Percentiles rank a stretch among this genome's conserved stretches.
phyloP scores from a whole-genome alignment of 1,140 invertebrate species.

The Coelopa frigida region DNA sequence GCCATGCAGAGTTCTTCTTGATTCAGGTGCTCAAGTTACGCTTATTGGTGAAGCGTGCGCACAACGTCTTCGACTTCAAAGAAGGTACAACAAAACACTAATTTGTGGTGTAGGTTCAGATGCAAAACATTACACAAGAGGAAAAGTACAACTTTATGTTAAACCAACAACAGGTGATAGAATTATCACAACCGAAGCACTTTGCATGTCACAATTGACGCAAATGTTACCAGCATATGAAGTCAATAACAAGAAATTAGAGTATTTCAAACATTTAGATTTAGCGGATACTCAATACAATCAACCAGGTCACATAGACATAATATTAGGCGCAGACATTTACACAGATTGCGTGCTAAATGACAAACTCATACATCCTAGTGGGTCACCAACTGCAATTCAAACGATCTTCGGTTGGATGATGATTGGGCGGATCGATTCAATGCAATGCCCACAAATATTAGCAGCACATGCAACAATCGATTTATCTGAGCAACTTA shows the following conservation, averaged over 20 bases:
- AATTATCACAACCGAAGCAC: not conserved
- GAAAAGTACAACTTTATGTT: not conserved
- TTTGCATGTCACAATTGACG: not conserved
- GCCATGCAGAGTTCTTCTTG: not conserved
- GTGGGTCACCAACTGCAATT: not conserved
- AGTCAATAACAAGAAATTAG: not conserved
- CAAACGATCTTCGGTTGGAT: slow-evolving; percentile 7
- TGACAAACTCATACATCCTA: not conserved
- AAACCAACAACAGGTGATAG: not conserved
- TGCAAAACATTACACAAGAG: too few relatives aligned
- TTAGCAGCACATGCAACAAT: not conserved
- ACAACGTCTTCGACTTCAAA: slow-evolving; percentile 1
- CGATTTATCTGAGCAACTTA: not conserved
- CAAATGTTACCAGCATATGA: not conserved
- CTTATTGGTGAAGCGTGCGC: slow-evolving; percentile 5
- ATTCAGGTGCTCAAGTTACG: slow-evolving; percentile 2
- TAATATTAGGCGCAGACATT: slow-evolving; percentile 3
- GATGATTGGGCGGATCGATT: not conserved
- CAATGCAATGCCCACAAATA: not conserved
- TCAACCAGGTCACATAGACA: not conserved
- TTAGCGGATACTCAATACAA: slow-evolving; percentile 2
- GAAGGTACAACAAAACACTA: slow-evolving; percentile 1
- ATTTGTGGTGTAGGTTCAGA: not conserved
- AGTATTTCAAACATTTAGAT: slow-evolving; percentile 4
- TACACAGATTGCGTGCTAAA: not conserved